Conservation (phyloP, 1,140 invertebrate species). For the Pectinophora gossypiella region DNA sequence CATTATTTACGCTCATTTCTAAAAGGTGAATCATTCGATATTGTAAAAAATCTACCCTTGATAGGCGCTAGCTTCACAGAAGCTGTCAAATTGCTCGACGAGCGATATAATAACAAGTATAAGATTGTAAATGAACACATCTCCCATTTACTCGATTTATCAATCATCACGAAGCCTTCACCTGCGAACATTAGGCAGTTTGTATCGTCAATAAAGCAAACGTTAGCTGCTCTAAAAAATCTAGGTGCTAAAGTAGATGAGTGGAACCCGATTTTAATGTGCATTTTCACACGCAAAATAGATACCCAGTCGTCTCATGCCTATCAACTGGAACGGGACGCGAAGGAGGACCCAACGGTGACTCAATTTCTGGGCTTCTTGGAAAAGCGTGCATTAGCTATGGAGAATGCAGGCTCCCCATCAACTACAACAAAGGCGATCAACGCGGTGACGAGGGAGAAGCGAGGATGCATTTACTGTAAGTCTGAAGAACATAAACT, state of each 20-base stretch:
- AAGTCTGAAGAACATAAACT: neutral
- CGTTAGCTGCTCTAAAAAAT: neutral
- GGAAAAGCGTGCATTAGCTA: neutral
- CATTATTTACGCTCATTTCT: neutral
- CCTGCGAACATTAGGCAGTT: neutral
- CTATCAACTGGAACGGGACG: neutral
- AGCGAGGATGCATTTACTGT: neutral
- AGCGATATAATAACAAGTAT: neutral
- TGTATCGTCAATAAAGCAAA: neutral
- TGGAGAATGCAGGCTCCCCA: neutral
- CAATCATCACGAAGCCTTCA: neutral
- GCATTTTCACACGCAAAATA: neutral
- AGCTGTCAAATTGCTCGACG: neutral
- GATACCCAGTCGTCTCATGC: neutral
- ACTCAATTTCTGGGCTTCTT: neutral
- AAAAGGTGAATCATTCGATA: neutral
- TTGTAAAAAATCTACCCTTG: neutral
- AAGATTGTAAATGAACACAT: neutral
- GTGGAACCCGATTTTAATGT: neutral
- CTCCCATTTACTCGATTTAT: neutral
- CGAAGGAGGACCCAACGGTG: neutral
- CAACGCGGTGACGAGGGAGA: neutral
- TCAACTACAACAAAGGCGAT: neutral
- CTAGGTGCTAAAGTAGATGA: neutral
- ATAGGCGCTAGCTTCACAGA: neutral